phyloP scores from a whole-genome alignment of 2,888 invertebrate species.

The Polia nebulosa region DNA sequence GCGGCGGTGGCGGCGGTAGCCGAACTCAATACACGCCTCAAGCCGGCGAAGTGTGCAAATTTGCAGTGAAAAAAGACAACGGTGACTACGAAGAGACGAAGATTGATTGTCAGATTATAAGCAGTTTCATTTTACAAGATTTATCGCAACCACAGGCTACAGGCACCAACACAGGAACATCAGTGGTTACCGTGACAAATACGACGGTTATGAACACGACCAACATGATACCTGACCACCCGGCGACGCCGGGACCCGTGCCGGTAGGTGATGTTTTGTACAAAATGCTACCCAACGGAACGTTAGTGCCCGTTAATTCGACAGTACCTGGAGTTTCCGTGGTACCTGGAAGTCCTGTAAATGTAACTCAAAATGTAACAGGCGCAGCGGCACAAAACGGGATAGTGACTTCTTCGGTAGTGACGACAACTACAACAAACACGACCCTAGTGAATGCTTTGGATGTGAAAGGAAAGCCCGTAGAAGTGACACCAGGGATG shows the following conservation, averaged over 20 bases:
- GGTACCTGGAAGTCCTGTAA: conserved; percentile 27
- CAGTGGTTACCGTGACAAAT: conserved; percentile 81
- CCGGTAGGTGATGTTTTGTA: conserved; percentile 70
- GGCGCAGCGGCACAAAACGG: conserved; percentile 63
- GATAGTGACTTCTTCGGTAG: conserved; percentile 72
- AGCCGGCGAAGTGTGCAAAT: conserved; percentile 85
- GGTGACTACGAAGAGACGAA: conserved; percentile 86
- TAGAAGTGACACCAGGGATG: conserved; percentile 85
- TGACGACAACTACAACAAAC: conserved; percentile 80
- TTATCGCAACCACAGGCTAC: conserved; percentile 66
- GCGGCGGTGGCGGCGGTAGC: neutral
- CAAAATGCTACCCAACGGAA: conserved; percentile 82
- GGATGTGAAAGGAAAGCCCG: conserved; percentile 84
- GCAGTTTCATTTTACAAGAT: conserved; percentile 83
- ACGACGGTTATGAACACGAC: conserved; percentile 79
- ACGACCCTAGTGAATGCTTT: conserved; percentile 83
- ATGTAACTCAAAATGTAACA: conserved; percentile 61
- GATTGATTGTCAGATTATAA: conserved; percentile 85
- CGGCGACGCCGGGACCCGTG: conserved; percentile 43
- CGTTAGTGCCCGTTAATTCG: conserved; percentile 76
- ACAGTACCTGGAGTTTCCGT: conserved; percentile 50
- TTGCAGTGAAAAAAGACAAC: conserved; percentile 83
- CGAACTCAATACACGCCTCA: conserved; percentile 66
- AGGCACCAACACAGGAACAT: conserved; percentile 74
- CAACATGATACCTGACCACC: conserved; percentile 67